Base-by-base conservation (phyloP, 64 coral and sea anemone genomes). In the Porites australiensis region DNA sequence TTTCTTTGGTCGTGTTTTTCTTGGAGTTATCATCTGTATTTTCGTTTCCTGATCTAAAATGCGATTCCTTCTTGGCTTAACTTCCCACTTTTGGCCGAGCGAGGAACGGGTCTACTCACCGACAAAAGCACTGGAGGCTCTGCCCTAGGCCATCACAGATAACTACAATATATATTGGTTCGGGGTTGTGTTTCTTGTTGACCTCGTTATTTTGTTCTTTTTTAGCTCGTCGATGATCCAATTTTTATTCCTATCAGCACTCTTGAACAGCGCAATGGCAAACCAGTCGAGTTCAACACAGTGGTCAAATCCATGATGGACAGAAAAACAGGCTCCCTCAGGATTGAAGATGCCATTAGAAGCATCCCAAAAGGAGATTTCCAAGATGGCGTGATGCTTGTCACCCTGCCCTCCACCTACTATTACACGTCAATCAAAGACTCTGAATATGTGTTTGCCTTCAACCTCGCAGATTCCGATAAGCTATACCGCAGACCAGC, bases 311-410 rank as follows among this genome's bases (percentile, higher is more conserved):
- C 81, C 61, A 98, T 98, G 97, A 96, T 96, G 44, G 74, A 90
- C 19, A 94, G 97, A 3, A 87, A 98, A 79, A 94, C 83, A 10
- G 97, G 97, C 13, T 84, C 80, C 2, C 82, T 91, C 9, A 87
- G 94, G 62, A 98, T 98, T 65, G 90, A 95, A 54, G 68, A 98
- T 44, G 97, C 97, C 12, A 93, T 96, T 23, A 75, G 97, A 15
- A 93, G 94, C 61, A 93, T 98, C 49, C 95, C 97, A 19, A 98
- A 98, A 67, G 97, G 92, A 19, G 95, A 98, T 45, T 95, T 98
- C 68, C 93, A 96, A 70, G 98, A 96, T 92, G 94, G 94, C 13
- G 89, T 96, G 1, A 89, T 94, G 13, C 82, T 95, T 14, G 92
- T 86, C 20, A 96, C 82, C 4, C 59, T 80, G 1, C 98, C 98